phyloP scores from a whole-genome alignment of 2,797 vertebrate genomes.

The Phrynocephalus guinanensis region DNA sequence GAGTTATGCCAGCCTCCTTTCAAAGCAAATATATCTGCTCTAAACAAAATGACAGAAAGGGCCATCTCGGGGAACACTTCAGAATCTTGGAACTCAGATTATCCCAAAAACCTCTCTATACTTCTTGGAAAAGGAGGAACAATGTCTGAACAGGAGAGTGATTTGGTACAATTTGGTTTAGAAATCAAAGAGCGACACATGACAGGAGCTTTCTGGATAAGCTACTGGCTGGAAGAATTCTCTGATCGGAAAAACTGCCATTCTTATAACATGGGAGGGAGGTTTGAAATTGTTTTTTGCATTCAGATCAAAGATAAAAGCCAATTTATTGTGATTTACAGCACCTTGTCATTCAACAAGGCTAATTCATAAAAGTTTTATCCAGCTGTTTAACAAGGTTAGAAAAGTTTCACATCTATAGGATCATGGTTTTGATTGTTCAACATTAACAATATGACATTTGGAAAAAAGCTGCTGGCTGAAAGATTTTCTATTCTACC shows the following conservation, averaged over 20 bases:
- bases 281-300: background rate
- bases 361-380: background rate
- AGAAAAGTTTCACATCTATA: background rate
- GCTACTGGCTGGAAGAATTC: background rate
- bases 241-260: background rate
- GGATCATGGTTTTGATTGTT: background rate
- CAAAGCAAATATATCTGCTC: background rate
- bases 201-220: background rate
- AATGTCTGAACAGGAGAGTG: constrained; percentile 6
- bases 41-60: background rate
- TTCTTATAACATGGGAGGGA: background rate
- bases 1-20: background rate
- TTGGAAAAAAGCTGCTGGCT: background rate
- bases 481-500: background rate
- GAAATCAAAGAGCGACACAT: background rate
- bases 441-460: background rate
- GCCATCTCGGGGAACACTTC: background rate
- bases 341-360: background rate
- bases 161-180: background rate
- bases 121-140: background rate
- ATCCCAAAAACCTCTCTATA: background rate
- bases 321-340: background rate
- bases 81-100: background rate
- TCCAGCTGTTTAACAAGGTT: too few relatives aligned
- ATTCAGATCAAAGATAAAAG: background rate